Conservation (phyloP, 2,888 invertebrate genomes). For the Xanthia togata region DNA sequence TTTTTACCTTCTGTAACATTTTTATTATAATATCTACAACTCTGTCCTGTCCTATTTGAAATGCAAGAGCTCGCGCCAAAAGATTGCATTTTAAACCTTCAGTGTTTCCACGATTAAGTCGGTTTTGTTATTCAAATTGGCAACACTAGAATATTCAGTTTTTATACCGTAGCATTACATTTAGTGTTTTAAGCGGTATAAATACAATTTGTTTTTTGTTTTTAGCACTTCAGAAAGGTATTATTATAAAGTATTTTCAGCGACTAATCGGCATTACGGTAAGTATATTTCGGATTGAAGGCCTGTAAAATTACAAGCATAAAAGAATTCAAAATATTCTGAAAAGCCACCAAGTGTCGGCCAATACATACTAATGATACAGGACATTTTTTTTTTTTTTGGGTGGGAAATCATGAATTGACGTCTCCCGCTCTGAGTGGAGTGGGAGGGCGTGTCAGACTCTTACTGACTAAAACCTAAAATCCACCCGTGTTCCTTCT, state of each 20-base stretch:
- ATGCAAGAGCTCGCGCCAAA: slow-evolving; percentile 48
- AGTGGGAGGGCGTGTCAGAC: too few relatives aligned
- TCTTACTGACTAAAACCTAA: too few relatives aligned
- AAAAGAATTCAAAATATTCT: too few relatives aligned
- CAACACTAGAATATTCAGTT: slow-evolving; percentile 41
- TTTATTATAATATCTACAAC: not conserved
- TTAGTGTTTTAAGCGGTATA: not conserved
- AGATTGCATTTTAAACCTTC: slow-evolving; percentile 41
- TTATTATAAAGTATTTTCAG: not conserved
- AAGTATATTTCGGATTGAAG: too few relatives aligned
- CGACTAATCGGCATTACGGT: not conserved
- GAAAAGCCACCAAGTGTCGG: not conserved
- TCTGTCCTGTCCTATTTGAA: slow-evolving; percentile 3
- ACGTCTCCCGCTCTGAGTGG: too few relatives aligned
- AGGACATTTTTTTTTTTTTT: too few relatives aligned
- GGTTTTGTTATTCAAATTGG: slow-evolving; percentile 59
- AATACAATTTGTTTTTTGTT: not conserved
- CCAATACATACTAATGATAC: not conserved
- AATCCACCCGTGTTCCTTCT: too few relatives aligned
- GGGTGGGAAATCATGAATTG: too few relatives aligned
- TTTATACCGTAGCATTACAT: slow-evolving; percentile 8
- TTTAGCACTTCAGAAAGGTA: not conserved
- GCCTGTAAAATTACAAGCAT: too few relatives aligned
- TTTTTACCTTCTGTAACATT: slow-evolving; percentile 5
- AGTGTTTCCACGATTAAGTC: slow-evolving; percentile 38